phyloP scores from a whole-genome alignment of 2,113 vertebrate genomes.

The Anarhynchus alexandrinus region DNA sequence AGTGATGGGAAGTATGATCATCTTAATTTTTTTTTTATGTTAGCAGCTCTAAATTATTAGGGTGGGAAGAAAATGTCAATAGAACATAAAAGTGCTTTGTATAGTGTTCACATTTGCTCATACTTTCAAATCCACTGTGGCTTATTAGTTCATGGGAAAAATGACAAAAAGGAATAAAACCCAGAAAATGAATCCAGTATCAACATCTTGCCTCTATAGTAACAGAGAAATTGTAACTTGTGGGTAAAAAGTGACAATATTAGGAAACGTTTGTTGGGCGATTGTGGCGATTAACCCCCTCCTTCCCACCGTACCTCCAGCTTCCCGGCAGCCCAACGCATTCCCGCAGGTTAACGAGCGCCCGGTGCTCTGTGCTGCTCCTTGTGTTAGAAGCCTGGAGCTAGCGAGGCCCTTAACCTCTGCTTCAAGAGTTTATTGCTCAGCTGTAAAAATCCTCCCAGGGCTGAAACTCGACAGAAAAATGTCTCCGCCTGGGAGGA shows the following conservation, averaged over 20 bases:
- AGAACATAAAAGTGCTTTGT: conserved; percentile 72
- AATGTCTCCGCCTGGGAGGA: conserved; percentile 31
- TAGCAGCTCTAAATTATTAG: conserved; percentile 72
- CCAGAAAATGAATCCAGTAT: conserved; percentile 71
- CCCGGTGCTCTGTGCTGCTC: not conserved
- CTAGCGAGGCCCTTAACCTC: not conserved
- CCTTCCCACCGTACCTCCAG: not conserved
- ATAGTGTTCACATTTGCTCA: conserved; percentile 60
- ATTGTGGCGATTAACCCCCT: conserved; percentile 24
- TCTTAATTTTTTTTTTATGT: conserved; percentile 54
- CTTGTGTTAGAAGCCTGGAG: not conserved
- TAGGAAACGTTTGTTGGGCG: conserved; percentile 41
- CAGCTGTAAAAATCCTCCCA: conserved; percentile 64
- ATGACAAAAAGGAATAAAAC: conserved; percentile 74
- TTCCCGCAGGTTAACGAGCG: not conserved
- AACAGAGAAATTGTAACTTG: conserved; percentile 68
- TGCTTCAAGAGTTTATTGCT: conserved; percentile 49
- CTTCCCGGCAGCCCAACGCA: not conserved
- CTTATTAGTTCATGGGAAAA: conserved; percentile 80
- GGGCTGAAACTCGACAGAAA: conserved; percentile 53
- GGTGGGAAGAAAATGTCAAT: conserved; percentile 69
- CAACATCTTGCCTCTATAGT: conserved; percentile 73
- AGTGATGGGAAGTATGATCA: conserved; percentile 56
- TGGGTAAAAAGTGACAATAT: conserved; percentile 58
- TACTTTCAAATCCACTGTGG: conserved; percentile 73